These are phyloP conservation scores for Chrysolina haemoptera DNA, from an alignment of 2,888 invertebrate species.

Conservation along the genomic window DNA sequence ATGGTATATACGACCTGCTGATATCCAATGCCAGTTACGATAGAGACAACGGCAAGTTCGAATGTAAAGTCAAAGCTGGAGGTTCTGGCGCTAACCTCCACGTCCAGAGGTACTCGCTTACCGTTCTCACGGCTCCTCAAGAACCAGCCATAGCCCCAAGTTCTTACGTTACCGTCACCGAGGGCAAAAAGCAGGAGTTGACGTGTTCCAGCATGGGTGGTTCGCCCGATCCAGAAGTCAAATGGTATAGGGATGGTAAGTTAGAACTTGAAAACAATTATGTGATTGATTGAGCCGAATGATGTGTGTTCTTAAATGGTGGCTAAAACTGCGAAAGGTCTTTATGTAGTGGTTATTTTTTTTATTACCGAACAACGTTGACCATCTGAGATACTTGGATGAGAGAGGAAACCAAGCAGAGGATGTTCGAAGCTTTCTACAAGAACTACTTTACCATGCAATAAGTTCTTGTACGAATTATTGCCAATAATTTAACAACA, in stretches of 20 bases:
- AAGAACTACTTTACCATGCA: too few relatives aligned
- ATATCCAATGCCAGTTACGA: conserved; percentile 92
- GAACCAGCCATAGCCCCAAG: conserved; percentile 85
- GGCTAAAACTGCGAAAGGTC: too few relatives aligned
- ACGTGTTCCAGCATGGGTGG: conserved; percentile 90
- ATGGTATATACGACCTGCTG: conserved; percentile 90
- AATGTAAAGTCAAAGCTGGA: conserved; percentile 88
- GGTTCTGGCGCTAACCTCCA: conserved; percentile 89
- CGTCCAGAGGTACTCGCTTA: conserved; percentile 86
- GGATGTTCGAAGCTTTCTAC: too few relatives aligned
- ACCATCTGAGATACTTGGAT: too few relatives aligned
- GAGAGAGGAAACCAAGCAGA: too few relatives aligned
- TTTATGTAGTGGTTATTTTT: too few relatives aligned
- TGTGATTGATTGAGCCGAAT: too few relatives aligned
- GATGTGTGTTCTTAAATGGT: too few relatives aligned
- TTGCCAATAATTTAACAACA: too few relatives aligned
- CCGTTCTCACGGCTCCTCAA: conserved; percentile 88
- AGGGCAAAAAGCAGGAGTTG: conserved; percentile 83
- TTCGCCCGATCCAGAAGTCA: conserved; percentile 90
- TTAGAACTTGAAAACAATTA: neutral
- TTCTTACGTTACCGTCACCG: conserved; percentile 84
- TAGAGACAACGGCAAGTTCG: conserved; percentile 92
- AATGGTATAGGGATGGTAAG: conserved; percentile 84
- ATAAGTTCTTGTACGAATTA: too few relatives aligned
- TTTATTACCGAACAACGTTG: too few relatives aligned